phyloP scores from a whole-genome alignment of 1,140 invertebrate genomes.

The Hydropsyche tenuis region DNA sequence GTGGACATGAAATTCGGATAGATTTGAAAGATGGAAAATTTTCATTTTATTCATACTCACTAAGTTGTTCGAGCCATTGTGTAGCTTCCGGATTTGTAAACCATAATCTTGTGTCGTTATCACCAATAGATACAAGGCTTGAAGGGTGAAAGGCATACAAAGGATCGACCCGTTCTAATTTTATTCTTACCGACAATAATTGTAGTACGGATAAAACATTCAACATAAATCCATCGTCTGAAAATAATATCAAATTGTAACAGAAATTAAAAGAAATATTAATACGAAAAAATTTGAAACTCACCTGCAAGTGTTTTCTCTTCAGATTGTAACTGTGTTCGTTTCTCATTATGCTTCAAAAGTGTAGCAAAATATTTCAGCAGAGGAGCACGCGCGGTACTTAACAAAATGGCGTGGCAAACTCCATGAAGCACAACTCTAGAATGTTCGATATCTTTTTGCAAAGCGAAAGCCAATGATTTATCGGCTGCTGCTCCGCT shows the following conservation, averaged over 20 bases:
- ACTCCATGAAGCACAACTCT: slow-evolving; percentile 79
- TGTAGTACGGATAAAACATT: slow-evolving; percentile 92
- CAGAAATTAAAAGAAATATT: neutral
- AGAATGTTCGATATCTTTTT: slow-evolving; percentile 75
- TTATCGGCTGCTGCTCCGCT: slow-evolving; percentile 59
- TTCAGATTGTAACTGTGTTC: slow-evolving; percentile 89
- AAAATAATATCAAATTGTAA: slow-evolving; percentile 15
- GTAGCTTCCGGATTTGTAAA: slow-evolving; percentile 80
- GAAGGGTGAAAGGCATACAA: slow-evolving; percentile 87
- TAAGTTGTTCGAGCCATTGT: slow-evolving; percentile 74
- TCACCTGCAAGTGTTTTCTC: slow-evolving; percentile 78
- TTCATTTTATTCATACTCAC: slow-evolving; percentile 65
- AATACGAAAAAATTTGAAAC: slow-evolving; percentile 38
- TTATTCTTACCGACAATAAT: slow-evolving; percentile 84
- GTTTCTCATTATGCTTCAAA: slow-evolving; percentile 82
- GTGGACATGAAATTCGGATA: neutral
- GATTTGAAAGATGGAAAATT: too few species aligned
- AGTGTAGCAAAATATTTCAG: slow-evolving; percentile 80
- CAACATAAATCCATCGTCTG: slow-evolving; percentile 91
- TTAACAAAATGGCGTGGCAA: slow-evolving; percentile 84
- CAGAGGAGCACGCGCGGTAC: slow-evolving; percentile 75
- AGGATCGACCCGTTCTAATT: slow-evolving; percentile 83
- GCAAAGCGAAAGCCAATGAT: slow-evolving; percentile 69
- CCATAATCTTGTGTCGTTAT: slow-evolving; percentile 84
- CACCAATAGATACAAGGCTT: slow-evolving; percentile 74